phyloP scores from a whole-genome alignment of 2,113 vertebrate species.

The Takifugu bimaculatus region DNA sequence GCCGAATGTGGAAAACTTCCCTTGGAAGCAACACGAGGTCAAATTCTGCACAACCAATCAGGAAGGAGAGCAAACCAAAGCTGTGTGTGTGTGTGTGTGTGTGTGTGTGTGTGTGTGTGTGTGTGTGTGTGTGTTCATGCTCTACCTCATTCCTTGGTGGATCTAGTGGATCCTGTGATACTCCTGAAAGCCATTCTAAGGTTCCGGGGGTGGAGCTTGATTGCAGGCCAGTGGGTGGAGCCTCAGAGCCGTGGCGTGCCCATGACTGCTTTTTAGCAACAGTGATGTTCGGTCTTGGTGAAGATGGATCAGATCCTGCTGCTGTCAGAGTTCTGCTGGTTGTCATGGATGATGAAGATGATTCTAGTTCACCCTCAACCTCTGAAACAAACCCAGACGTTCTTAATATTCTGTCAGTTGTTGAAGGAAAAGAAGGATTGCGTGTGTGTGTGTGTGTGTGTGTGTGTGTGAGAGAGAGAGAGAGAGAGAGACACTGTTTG shows the following conservation, averaged over 20 bases:
- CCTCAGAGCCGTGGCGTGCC: conserved; percentile 55
- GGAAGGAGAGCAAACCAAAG: too few species aligned
- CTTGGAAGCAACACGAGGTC: too few species aligned
- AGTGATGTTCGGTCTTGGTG: conserved; percentile 38
- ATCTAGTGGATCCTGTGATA: conserved; percentile 40
- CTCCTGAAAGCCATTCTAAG: conserved; percentile 19
- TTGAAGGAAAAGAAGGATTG: background rate
- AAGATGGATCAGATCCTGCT: conserved; percentile 7
- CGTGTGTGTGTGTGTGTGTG: background rate
- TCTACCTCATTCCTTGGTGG: conserved; percentile 38
- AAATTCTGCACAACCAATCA: too few species aligned
- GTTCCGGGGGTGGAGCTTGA: conserved; percentile 8
- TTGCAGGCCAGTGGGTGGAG: background rate
- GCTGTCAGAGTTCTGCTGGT: background rate
- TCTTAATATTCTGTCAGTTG: too few species aligned
- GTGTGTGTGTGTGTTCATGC: conserved; percentile 8
- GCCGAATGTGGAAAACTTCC: background rate
- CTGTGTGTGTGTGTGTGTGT: too few species aligned
- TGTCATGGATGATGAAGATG: conserved; percentile 37
- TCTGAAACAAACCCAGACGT: conserved; percentile 38
- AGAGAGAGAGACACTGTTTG: conserved; percentile 2
- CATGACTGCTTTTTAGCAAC: conserved; percentile 73
- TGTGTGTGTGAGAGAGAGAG: conserved; percentile 1
- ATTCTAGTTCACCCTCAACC: conserved; percentile 34
- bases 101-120: too few species aligned